These are phyloP conservation scores for Balanococcus diminutus DNA, from an alignment of 2,888 invertebrate genomes.

Conservation along the genomic window DNA sequence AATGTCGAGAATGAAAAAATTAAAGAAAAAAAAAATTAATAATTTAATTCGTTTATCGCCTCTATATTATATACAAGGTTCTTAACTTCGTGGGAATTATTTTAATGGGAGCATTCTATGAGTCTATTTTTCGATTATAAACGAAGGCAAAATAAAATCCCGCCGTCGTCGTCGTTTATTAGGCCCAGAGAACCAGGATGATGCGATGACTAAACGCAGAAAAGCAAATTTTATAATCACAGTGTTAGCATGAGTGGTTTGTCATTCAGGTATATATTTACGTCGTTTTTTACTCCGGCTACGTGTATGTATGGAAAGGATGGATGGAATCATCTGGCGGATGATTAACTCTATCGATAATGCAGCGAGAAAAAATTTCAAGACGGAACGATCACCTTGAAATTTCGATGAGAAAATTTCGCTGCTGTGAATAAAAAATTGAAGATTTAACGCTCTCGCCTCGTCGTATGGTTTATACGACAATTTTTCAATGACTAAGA, in stretches of 20 bases:
- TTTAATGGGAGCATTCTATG: conserved; percentile 1
- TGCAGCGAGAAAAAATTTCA: neutral
- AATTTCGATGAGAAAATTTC: neutral
- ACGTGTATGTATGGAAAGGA: too few species aligned
- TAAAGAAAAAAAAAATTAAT: conserved; percentile 2
- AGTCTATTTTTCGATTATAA: conserved; percentile 5
- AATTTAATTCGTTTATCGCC: conserved; percentile 5
- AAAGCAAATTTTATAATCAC: neutral
- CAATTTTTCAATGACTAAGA: too few species aligned
- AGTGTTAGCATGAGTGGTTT: neutral
- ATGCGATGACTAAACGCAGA: neutral
- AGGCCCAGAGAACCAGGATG: neutral
- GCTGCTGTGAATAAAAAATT: neutral
- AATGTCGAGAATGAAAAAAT: neutral
- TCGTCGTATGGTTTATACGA: too few species aligned
- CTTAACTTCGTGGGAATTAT: neutral
- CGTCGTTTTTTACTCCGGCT: too few species aligned
- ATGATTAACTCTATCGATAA: neutral
- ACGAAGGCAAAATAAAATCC: neutral
- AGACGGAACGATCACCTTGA: neutral
- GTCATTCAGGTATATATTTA: neutral
- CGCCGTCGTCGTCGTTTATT: neutral
- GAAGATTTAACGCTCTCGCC: too few species aligned
- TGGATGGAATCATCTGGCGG: neutral
- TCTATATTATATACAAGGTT: neutral